Evolutionary conservation across 2,797 vertebrate genomes (phyloP).

Genomic region (Micrastur ruficollis): DNA sequence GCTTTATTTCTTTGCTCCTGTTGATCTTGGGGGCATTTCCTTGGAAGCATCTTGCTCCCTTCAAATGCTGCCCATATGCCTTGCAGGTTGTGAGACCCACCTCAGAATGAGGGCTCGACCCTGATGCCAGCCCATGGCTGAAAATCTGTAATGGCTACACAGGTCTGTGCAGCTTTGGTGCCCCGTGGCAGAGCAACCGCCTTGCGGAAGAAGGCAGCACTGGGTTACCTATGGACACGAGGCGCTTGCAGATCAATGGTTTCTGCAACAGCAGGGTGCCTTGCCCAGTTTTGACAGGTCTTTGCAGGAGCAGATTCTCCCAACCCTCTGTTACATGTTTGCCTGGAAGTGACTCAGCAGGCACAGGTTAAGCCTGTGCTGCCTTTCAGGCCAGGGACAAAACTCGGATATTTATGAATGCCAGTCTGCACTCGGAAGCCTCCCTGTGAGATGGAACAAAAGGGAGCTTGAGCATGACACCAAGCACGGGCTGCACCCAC

Average conservation of each 20-base stretch:
- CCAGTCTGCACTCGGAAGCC: rapidly evolving
- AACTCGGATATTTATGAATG: background rate
- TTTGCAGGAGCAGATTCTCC: background rate
- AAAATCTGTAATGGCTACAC: rapidly evolving
- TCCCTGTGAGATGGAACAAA: background rate
- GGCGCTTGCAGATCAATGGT: rapidly evolving
- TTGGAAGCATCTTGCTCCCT: background rate
- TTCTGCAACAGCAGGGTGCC: rapidly evolving
- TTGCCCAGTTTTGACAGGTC: background rate
- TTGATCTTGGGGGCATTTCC: background rate
- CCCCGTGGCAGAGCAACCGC: background rate
- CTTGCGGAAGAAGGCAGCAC: background rate
- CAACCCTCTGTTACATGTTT: background rate
- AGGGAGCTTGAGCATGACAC: background rate
- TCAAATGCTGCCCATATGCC: background rate
- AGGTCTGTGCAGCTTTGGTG: too few relatives aligned
- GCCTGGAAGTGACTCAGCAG: background rate
- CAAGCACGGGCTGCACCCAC: rapidly evolving
- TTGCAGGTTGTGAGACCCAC: rapidly evolving
- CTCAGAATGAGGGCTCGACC: background rate
- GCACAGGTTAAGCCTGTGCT: background rate
- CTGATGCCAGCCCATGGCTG: background rate
- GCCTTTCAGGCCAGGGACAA: background rate
- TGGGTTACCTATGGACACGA: rapidly evolving
- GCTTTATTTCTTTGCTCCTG: background rate